Conservation (phyloP, 2,797 vertebrate species). For the Pristis pectinata region DNA sequence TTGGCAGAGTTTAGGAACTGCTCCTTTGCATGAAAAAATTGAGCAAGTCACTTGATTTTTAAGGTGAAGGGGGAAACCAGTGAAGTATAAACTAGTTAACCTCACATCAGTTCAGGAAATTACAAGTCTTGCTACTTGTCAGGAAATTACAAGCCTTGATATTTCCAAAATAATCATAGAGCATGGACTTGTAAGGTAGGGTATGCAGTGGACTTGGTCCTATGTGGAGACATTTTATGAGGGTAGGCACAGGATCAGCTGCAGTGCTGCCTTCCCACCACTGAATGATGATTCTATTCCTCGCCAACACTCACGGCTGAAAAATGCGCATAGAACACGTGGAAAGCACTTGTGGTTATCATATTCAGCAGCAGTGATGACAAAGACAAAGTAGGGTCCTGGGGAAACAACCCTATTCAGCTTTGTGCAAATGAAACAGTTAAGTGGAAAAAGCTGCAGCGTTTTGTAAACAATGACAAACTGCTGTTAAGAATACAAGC, state of each 20-base stretch:
- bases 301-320: not conserved
- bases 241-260: not conserved
- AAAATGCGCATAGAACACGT: not conserved
- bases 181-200: too few species aligned
- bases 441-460: not conserved
- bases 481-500: not conserved
- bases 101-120: too few species aligned
- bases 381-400: not conserved
- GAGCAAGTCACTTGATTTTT: too few species aligned
- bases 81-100: too few species aligned
- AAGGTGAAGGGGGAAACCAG: too few species aligned
- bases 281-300: not conserved
- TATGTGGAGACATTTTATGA: not conserved
- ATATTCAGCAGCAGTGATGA: not conserved
- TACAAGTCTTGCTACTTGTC: too few species aligned
- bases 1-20: too few species aligned
- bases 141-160: too few species aligned
- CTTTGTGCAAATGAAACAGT: not conserved
- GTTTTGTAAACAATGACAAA: not conserved
- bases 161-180: too few species aligned
- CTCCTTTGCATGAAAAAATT: too few species aligned
- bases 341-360: not conserved
- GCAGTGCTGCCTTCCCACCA: not conserved
- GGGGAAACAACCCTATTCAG: not conserved
- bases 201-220: too few species aligned